phyloP scores from a whole-genome alignment of 2,113 vertebrate species.

The Cryptotis parvus region DNA sequence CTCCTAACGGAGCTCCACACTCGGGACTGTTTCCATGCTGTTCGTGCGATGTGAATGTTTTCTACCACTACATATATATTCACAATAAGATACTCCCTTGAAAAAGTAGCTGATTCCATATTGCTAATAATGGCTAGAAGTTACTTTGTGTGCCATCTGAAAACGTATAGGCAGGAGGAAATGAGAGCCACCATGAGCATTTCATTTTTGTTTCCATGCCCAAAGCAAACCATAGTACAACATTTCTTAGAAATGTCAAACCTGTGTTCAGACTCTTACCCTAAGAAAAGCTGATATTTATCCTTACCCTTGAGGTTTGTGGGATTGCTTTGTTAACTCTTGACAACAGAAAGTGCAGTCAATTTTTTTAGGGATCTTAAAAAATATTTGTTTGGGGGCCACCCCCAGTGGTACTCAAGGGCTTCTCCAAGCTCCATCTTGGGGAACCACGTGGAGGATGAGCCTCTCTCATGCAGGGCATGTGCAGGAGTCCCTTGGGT shows the following conservation, averaged over 20 bases:
- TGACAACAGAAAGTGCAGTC: neutral
- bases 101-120: neutral
- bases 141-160: neutral
- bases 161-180: neutral
- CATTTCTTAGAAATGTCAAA: neutral
- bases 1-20: neutral
- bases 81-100: conserved; percentile 14
- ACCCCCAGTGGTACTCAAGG: too few relatives aligned
- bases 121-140: neutral
- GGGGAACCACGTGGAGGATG: too few relatives aligned
- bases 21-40: neutral
- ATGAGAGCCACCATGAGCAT: conserved; percentile 1
- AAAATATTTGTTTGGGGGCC: too few relatives aligned
- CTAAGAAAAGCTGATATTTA: neutral
- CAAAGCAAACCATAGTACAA: neutral
- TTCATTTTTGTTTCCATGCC: neutral
- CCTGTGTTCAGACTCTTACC: conserved; percentile 1
- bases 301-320: neutral
- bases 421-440: too few relatives aligned
- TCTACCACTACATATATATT: conserved; percentile 71
- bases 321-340: neutral
- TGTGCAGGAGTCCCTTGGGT: too few relatives aligned
- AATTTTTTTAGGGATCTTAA: too few relatives aligned
- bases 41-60: neutral
- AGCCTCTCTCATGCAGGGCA: too few relatives aligned